phyloP scores from a whole-genome alignment of 2,113 vertebrate genomes.

The Gallinago media region DNA sequence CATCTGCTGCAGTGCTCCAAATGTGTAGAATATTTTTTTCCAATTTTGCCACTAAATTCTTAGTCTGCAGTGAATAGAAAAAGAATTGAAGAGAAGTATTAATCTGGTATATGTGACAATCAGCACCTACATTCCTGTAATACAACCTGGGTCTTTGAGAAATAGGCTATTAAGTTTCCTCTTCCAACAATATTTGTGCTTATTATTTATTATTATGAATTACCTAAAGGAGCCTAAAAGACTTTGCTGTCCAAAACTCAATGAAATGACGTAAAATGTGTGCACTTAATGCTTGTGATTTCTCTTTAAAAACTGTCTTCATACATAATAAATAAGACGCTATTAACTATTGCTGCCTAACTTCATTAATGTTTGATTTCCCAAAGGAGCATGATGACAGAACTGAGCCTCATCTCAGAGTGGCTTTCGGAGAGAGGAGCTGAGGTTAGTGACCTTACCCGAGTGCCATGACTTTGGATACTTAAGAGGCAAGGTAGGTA shows the following conservation, averaged over 20 bases:
- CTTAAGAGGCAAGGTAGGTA: conserved; percentile 18
- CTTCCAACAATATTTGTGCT: not conserved
- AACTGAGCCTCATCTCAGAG: not conserved
- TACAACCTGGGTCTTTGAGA: not conserved
- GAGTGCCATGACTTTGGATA: not conserved
- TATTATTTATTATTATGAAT: conserved; percentile 13
- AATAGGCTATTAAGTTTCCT: not conserved
- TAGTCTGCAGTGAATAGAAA: not conserved
- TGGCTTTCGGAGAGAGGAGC: not conserved
- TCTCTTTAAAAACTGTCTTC: conserved; percentile 16
- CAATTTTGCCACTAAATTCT: not conserved
- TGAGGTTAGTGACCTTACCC: not conserved
- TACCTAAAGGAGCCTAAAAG: not conserved
- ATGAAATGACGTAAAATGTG: conserved; percentile 23
- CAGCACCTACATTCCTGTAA: not conserved
- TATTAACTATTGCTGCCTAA: not conserved
- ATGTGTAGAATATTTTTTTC: not conserved
- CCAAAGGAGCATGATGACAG: not conserved
- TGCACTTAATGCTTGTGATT: not conserved
- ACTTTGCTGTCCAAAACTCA: not conserved
- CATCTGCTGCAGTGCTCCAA: not conserved
- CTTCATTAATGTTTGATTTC: conserved; percentile 6
- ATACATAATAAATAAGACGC: conserved; percentile 31
- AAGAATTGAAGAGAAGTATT: not conserved
- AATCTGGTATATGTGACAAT: not conserved